A percentile compares a stretch with the other conserved stretches of the same genome.
These are phyloP conservation scores for Lochmaea crataegi DNA, from an alignment of 2,888 invertebrate genomes.

Conservation along the genomic window DNA sequence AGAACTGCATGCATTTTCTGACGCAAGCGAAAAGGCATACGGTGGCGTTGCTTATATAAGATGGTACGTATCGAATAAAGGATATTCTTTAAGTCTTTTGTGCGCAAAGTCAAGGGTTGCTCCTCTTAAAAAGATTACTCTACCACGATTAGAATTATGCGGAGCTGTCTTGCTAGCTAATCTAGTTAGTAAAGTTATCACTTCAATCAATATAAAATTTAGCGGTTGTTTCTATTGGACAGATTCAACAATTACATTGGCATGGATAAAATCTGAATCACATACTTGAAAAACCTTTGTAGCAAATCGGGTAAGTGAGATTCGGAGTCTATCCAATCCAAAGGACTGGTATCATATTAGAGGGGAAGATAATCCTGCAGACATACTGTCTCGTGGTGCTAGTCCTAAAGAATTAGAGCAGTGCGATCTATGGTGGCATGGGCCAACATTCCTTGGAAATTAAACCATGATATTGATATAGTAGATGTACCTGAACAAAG, in stretches of 20 bases:
- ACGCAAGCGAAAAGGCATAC: conserved; percentile 20
- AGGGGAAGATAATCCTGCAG: no score
- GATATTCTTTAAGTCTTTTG: no score
- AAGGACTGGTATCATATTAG: neutral
- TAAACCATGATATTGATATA: no score
- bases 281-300: conserved; percentile 22
- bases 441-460: no score
- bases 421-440: no score
- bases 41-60: neutral
- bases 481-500: no score
- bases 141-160: neutral
- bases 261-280: conserved; percentile 40
- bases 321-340: neutral
- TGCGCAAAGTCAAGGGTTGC: neutral
- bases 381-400: no score
- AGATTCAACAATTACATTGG: conserved; percentile 17
- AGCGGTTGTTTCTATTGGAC: conserved; percentile 2
- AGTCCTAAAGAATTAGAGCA: no score
- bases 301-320: neutral
- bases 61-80: neutral
- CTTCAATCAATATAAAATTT: conserved; percentile 6
- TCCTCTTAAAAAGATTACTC: conserved; percentile 5
- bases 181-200: neutral
- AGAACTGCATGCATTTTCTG: conserved; percentile 23
- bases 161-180: conserved; percentile 17